phyloP scores from a whole-genome alignment of 1,140 invertebrate species.

The Caenorhabditis brenneri region DNA sequence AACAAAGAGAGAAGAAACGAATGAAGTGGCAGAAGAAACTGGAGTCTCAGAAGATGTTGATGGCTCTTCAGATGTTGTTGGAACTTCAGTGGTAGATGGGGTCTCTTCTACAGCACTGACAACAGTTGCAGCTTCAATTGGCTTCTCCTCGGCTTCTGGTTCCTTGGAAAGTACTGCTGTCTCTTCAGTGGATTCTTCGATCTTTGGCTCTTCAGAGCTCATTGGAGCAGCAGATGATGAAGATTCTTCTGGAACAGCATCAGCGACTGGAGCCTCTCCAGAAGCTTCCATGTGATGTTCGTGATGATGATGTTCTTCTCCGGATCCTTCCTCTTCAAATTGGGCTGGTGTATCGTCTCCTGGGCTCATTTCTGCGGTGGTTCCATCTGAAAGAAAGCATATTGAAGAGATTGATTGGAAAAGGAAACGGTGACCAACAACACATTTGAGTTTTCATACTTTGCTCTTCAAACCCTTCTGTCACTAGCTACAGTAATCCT shows the following conservation, averaged over 20 bases:
- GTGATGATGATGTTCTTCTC: neutral
- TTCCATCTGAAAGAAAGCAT: neutral
- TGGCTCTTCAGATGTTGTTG: neutral
- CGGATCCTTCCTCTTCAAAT: slow-evolving; percentile 1
- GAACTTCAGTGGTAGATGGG: neutral
- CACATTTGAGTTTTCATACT: too few relatives aligned
- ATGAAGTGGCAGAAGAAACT: slow-evolving; percentile 7
- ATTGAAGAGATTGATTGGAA: too few relatives aligned
- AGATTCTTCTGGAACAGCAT: neutral
- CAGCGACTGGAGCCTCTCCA: neutral
- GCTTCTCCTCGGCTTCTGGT: slow-evolving; percentile 28
- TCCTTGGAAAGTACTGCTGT: neutral
- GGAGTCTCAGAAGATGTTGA: slow-evolving; percentile 9
- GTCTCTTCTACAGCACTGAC: neutral
- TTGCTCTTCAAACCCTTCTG: too few relatives aligned
- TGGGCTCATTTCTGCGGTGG: slow-evolving; percentile 1
- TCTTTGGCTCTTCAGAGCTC: slow-evolving; percentile 2
- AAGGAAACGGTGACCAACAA: too few relatives aligned
- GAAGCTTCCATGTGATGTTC: slow-evolving; percentile 22
- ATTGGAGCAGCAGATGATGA: neutral
- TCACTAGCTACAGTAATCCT: too few relatives aligned
- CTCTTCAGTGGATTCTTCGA: slow-evolving; percentile 19
- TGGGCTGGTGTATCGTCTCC: slow-evolving; percentile 26
- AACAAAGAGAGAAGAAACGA: slow-evolving; percentile 11
- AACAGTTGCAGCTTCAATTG: slow-evolving; percentile 33